These are phyloP conservation scores for Brachyhypopomus occidentalis DNA, from an alignment of 2,113 vertebrate species.

Conservation along the genomic window DNA sequence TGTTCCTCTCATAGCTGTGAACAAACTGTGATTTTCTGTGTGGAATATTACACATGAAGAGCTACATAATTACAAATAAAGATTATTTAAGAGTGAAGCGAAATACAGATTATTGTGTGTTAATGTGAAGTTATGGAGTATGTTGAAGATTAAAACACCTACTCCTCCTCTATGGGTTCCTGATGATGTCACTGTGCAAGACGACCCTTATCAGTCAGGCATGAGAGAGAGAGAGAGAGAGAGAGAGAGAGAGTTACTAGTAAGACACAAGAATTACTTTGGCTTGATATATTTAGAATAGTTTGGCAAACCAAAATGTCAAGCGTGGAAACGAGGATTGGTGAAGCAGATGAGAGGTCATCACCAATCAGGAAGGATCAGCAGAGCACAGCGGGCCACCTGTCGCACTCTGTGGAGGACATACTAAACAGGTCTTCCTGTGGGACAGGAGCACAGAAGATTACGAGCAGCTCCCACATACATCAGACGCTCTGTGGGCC, in stretches of 20 bases:
- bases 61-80: too few relatives aligned
- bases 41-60: too few relatives aligned
- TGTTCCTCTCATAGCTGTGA: neutral
- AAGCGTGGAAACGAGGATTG: slow-evolving; percentile 9
- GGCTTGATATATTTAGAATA: neutral
- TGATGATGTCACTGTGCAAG: slow-evolving; percentile 27
- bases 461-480: neutral
- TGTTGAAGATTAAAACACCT: slow-evolving; percentile 50
- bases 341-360: neutral
- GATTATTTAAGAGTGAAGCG: neutral
- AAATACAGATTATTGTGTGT: neutral
- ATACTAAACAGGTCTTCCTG: slow-evolving; percentile 52
- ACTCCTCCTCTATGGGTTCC: slow-evolving; percentile 35
- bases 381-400: neutral
- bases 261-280: too few relatives aligned
- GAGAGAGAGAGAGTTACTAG: neutral
- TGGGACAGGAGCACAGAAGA: neutral
- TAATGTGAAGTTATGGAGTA: slow-evolving; percentile 33
- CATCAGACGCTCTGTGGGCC: neutral
- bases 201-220: slow-evolving; percentile 8
- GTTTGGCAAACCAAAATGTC: slow-evolving; percentile 20
- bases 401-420: slow-evolving; percentile 56
- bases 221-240: neutral
- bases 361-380: neutral
- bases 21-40: too few relatives aligned